Base-by-base conservation (phyloP, 2,113 vertebrate genomes). In the Lycocorax pyrrhopterus region DNA sequence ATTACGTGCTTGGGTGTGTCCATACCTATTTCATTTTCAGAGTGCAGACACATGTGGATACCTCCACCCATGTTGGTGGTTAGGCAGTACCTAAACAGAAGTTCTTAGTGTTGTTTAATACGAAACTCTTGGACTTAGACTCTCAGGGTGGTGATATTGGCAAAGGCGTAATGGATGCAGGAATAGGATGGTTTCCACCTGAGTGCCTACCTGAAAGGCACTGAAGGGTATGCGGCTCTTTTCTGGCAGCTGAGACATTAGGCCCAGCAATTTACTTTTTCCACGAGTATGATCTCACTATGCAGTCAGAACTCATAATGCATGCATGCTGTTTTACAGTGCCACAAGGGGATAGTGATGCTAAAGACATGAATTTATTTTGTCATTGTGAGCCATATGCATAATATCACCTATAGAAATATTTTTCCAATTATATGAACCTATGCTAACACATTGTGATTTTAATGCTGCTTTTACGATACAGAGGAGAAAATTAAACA, bases 401-500 rank as follows among this genome's bases (percentile, higher is more conserved):
- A 87, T 68, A 96, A 83, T 77, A 74, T 35, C 47, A 84, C 9
- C 8, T 33, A 30, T n/a, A 46, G 62, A 86, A 92, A 88, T 84
- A 84, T 69, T 63, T 86, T 51, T 87, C 60, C 69, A 27, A 33
- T 88, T 93, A 68, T n/a, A 39, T 63, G 8, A 37, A 39, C 32
- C 64, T 87, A 12, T 94, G 49, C 12, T 92, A 52, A 90, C 19
- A 53, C 39, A 37, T 66, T 78, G 35, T 64, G 68, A 74, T 71
- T 66, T 27, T 92, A 67, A 94, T 87, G 44, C 20, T 75, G 44
- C 66, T 97, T 93, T 95, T 67, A 59, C 20, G 4, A 93, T 85
- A 86, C 93, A 98, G 97, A 97, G 52, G 96, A 97, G 84, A 98
- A 97, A 96, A 89, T 79, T 62, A 98, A 97, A 92, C 95, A 96